Percentiles rank a stretch among this genome's conserved stretches.
These are phyloP conservation scores for Manis javanica DNA, from an alignment of 2,797 vertebrate species.

Conservation along the genomic window DNA sequence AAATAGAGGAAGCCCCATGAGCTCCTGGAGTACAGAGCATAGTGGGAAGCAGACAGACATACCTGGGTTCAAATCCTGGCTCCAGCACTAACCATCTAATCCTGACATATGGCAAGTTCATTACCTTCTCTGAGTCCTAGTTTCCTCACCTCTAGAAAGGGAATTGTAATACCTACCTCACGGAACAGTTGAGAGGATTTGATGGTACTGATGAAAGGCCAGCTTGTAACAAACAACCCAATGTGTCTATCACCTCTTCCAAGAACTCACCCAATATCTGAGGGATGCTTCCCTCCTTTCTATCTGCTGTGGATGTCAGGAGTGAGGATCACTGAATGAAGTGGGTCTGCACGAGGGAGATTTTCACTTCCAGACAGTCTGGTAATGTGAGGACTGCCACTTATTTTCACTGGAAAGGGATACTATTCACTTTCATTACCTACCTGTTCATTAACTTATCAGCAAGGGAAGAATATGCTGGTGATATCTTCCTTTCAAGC, in stretches of 20 bases:
- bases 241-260: neutral
- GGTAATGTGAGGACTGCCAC: neutral
- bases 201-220: neutral
- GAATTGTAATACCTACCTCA: neutral
- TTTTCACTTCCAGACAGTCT: neutral
- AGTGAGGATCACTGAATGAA: neutral
- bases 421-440: neutral
- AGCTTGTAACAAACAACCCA: neutral
- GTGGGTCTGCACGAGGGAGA: neutral
- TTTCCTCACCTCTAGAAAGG: neutral
- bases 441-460: constrained; percentile 5
- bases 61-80: neutral
- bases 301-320: neutral
- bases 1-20: neutral
- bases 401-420: neutral
- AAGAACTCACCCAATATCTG: neutral
- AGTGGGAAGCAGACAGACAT: neutral
- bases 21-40: neutral
- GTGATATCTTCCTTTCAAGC: neutral
- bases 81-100: neutral
- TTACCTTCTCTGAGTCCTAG: neutral
- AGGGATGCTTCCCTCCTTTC: neutral
- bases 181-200: neutral
- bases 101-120: neutral
- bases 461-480: neutral